Evolutionary conservation across 2,888 invertebrate species (phyloP), one percentile per base, ranked within the genome.

Genomic region (Eretmocerus hayati): DNA sequence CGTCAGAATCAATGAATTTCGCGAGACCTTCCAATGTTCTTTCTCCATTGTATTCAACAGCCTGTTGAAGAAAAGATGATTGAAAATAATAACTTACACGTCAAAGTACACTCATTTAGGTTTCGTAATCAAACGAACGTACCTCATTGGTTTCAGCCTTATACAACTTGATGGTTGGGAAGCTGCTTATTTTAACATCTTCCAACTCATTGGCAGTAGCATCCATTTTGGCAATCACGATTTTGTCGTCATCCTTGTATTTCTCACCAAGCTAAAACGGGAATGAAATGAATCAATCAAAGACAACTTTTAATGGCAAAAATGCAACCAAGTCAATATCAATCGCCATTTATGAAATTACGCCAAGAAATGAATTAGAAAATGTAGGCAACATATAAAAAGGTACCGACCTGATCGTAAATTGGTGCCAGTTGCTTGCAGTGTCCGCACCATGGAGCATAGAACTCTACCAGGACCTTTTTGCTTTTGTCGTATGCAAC

Each of bases 371-470:
- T n/a, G n/a, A n/a, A n/a, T n/a, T n/a, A n/a, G n/a, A n/a, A n/a
- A n/a, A n/a, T n/a, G n/a, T n/a, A n/a, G n/a, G n/a, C n/a, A n/a
- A n/a, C n/a, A 9, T 20, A 37, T 31, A 42, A 44, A 21, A 36
- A 32, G 15, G 13, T 48, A 61, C 58, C 40, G 61, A 75, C 75
- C 58, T 71, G 71, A 53, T 97, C 96, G 77, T 93, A 99, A 74
- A 96, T 95, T 21, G 99, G 99, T 46, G 80, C 90, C 65, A 99
- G 79, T 73, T 96, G 92, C 72, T 97, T 96, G 83, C 97, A 99
- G 74, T 99, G 97, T 53, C 94, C 95, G 75, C 90, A 91, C 97
- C 97, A 97, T 53, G 97, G 96, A 45, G 96, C 96, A 75, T 96
- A 99, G 79, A 99, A 99, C 78, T 99, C 97, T 57, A 99, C 96